Evolutionary conservation across 2,797 vertebrate species (phyloP).

Genomic region (Morelia viridis): DNA sequence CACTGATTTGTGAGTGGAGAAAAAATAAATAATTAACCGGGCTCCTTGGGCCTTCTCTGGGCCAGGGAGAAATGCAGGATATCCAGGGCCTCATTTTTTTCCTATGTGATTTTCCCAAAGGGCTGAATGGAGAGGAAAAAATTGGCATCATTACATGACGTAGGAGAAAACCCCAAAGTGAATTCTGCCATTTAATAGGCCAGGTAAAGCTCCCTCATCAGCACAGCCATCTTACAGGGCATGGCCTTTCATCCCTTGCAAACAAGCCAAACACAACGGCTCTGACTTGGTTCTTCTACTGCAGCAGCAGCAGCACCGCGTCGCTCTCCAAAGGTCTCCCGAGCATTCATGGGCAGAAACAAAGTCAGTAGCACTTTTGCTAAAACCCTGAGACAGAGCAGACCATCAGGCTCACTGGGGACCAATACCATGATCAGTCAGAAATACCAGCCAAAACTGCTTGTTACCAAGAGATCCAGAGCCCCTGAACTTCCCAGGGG

Average conservation of each 20-base stretch:
- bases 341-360: neutral
- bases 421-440: neutral
- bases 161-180: neutral
- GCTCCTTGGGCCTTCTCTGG: neutral
- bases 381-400: neutral
- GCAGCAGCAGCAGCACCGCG: neutral
- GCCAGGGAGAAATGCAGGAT: neutral
- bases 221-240: neutral
- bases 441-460: neutral
- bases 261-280: neutral
- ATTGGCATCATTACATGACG: neutral
- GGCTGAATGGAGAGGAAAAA: neutral
- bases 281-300: neutral
- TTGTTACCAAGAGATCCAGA: neutral
- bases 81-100: neutral
- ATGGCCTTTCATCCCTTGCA: neutral
- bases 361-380: neutral
- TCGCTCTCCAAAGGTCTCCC: neutral
- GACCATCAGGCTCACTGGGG: neutral
- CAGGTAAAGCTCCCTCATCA: neutral
- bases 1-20: neutral
- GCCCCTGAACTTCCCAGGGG: neutral
- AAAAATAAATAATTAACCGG: neutral
- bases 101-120: neutral
- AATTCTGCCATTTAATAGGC: neutral